A percentile compares a stretch with the other conserved stretches of the same genome.
Conservation (phyloP, 1,140 invertebrate genomes). For the Ostrea denselamellosa region DNA sequence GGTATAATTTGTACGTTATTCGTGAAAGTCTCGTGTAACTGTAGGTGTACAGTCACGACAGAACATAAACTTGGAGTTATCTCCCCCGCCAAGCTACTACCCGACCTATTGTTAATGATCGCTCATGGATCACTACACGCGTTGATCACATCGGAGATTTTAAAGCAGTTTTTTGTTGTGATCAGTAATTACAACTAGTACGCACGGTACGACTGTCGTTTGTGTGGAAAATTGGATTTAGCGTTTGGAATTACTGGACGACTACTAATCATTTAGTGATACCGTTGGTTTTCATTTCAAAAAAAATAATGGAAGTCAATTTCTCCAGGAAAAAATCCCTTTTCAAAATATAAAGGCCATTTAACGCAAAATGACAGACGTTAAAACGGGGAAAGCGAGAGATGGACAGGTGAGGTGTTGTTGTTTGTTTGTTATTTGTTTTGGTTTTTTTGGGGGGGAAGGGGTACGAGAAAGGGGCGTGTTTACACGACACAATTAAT, state of each 20-base stretch:
- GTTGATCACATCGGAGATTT: background rate
- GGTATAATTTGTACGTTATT: too few species aligned
- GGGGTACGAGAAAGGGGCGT: background rate
- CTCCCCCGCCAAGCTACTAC: background rate
- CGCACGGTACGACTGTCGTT: background rate
- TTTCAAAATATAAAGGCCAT: background rate
- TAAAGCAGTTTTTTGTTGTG: background rate
- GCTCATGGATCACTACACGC: slow-evolving; percentile 8
- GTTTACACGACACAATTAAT: too few species aligned
- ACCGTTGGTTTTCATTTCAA: background rate
- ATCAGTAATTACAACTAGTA: background rate
- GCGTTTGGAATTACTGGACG: background rate
- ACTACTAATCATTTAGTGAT: background rate
- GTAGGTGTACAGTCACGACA: too few species aligned
- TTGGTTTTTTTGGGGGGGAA: background rate
- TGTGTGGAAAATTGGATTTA: background rate
- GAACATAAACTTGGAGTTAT: background rate
- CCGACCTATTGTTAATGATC: slow-evolving; percentile 29
- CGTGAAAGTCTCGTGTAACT: too few species aligned
- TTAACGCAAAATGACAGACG: background rate
- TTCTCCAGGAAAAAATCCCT: background rate
- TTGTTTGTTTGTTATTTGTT: background rate
- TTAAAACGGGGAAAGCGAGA: background rate
- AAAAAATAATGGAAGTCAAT: slow-evolving; percentile 1
- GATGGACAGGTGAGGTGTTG: background rate